Conservation (phyloP, 2,113 vertebrate species). For the Cricetomys ansorgei region DNA sequence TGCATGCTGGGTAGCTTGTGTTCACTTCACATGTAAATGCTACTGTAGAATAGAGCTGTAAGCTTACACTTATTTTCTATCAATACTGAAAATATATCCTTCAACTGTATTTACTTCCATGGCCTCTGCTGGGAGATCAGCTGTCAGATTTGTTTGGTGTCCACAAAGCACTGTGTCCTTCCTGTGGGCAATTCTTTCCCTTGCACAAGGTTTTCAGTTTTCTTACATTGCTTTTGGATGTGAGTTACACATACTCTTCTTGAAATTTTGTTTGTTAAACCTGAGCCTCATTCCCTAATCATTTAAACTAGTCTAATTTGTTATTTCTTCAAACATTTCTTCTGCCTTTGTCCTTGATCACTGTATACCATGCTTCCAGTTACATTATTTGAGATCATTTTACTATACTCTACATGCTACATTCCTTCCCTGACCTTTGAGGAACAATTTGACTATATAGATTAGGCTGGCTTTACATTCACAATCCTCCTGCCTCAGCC, state of each 20-base stretch:
- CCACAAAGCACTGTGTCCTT: not conserved
- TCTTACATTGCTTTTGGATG: not conserved
- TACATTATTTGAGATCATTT: not conserved
- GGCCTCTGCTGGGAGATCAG: constrained; percentile 21
- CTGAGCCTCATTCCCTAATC: not conserved
- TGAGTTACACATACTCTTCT: not conserved
- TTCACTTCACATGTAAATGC: not conserved
- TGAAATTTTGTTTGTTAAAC: not conserved
- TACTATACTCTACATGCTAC: not conserved
- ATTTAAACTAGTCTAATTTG: not conserved
- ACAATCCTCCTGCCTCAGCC: not conserved
- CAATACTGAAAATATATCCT: not conserved
- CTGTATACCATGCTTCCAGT: not conserved
- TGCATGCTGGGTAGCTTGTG: not conserved
- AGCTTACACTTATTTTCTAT: not conserved
- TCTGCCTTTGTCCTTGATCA: not conserved
- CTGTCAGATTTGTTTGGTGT: not conserved
- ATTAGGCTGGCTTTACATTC: not conserved
- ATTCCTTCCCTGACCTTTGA: not conserved
- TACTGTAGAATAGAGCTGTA: not conserved
- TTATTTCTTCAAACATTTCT: constrained; percentile 19
- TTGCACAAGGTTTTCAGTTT: not conserved
- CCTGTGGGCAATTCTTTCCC: not conserved
- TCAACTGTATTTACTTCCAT: not conserved
- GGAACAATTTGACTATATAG: not conserved